These are phyloP conservation scores for Hirtodrosophila histrioides DNA, from an alignment of 2,888 invertebrate genomes.

Conservation along the genomic window DNA sequence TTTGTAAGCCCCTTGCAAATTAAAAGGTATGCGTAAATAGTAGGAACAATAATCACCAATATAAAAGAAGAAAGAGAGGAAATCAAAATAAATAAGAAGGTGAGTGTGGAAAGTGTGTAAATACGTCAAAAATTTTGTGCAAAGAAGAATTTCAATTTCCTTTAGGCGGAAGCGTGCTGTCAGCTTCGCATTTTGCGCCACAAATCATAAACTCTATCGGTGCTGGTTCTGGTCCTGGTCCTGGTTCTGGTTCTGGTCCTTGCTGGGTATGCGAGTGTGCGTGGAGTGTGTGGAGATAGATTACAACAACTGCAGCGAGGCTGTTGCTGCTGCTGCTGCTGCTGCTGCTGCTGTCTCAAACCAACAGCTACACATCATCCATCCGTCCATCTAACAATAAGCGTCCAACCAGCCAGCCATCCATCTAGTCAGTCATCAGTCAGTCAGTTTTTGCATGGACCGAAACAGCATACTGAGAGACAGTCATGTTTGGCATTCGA, in stretches of 20 bases:
- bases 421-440: conserved; percentile 68
- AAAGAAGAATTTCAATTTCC: conserved; percentile 80
- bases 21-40: too few species aligned
- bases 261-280: conserved; percentile 34
- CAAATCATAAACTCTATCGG: conserved; percentile 80
- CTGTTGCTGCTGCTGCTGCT: conserved; percentile 18
- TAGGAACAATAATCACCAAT: too few species aligned
- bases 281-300: conserved; percentile 57
- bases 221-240: not conserved
- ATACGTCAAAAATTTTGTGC: conserved; percentile 78
- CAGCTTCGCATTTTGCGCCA: conserved; percentile 74
- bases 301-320: conserved; percentile 67
- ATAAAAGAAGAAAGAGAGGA: too few species aligned
- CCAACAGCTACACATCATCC: conserved; percentile 69
- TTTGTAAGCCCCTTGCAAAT: too few species aligned
- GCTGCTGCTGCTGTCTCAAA: conserved; percentile 17
- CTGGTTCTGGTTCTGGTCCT: conserved; percentile 12
- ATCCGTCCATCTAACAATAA: conserved; percentile 78
- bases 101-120: conserved; percentile 48
- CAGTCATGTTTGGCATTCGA: conserved; percentile 36
- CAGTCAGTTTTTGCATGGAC: conserved; percentile 56
- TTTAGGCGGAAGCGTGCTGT: conserved; percentile 74
- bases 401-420: conserved; percentile 60
- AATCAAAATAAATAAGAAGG: conserved; percentile 3
- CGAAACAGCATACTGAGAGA: conserved; percentile 27